These are phyloP conservation scores for Diadophis punctatus DNA, from an alignment of 2,113 vertebrate genomes.

Conservation along the genomic window DNA sequence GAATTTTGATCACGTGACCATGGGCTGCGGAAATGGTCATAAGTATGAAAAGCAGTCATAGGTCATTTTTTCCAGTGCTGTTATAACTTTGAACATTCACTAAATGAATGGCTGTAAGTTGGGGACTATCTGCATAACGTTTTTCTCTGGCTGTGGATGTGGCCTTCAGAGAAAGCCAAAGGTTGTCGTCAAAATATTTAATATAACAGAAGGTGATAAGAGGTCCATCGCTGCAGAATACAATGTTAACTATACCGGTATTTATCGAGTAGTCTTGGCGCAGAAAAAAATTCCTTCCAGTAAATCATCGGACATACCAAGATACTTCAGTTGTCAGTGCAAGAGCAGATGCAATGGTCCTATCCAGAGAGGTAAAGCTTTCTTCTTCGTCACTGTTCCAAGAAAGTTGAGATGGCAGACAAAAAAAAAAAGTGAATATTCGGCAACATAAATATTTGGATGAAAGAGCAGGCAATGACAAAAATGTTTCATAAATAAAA, in stretches of 20 bases:
- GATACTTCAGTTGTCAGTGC: constrained; percentile 59
- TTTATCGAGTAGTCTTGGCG: background rate
- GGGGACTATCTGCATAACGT: background rate
- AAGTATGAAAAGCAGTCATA: background rate
- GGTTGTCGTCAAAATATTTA: background rate
- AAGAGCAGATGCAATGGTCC: constrained; percentile 71
- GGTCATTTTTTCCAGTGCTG: background rate
- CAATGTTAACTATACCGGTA: background rate
- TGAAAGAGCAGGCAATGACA: background rate
- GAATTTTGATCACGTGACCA: background rate
- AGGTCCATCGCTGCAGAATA: background rate
- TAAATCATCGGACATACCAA: constrained; percentile 51
- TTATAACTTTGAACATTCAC: background rate
- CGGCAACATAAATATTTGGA: background rate
- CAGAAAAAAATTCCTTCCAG: background rate
- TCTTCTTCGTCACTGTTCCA: constrained; percentile 69
- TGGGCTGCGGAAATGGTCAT: background rate
- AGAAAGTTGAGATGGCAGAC: background rate
- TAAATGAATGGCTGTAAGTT: background rate
- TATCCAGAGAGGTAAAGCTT: constrained; percentile 62
- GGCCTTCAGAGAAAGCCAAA: background rate
- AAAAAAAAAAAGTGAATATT: background rate
- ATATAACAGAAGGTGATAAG: background rate
- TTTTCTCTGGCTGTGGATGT: background rate
- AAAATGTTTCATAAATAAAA: background rate